Evolutionary conservation across 92 coral and sea anemone species (phyloP), one percentile per base, ranked within the genome.

Genomic region (Parazoanthus atlanticus): DNA sequence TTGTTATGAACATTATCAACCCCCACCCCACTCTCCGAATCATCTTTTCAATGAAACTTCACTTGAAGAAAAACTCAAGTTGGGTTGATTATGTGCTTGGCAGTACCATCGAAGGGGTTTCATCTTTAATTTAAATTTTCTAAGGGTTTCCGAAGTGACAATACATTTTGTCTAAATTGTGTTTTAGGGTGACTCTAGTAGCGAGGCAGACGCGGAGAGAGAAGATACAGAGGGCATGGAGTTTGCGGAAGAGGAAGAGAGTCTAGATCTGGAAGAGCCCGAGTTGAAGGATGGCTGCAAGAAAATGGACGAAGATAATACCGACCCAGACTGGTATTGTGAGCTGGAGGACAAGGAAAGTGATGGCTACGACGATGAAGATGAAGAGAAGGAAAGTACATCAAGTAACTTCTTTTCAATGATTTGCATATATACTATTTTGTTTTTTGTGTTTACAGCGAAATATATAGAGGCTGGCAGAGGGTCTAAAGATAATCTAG

Each of bases 251-350:
- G n/a, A n/a, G n/a, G n/a, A n/a, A n/a, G n/a, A n/a, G n/a, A n/a
- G n/a, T n/a, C n/a, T n/a, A n/a, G n/a, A n/a, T n/a, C n/a, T n/a
- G 88, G 88, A 54, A 64, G 91, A 89, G 84, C 81, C 81, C 38
- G 90, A 88, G 33, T 40, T 82, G 77, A 84, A 89, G 92, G 74
- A 77, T 26, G 58, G 32, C 23, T 56, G 77, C 61, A 47, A 78
- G 49, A 80, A 76, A 84, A 81, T 74, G 56, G 86, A 85, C 64
- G 84, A 85, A 21, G 92, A 70, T 28, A 65, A 38, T 54, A 71
- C 28, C 17, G 91, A 90, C 75, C 89, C 89, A 49, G 92, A 78
- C 49, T 90, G 92, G 92, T 75, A 78, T 85, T 85, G 79, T 58
- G 74, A 84, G 86, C 85, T 77, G 29, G 89, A 90, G 43, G 89